Evolutionary conservation across 2,113 vertebrate genomes (phyloP), one percentile per base, ranked within the genome.

Genomic region (Cyanoramphus novaezelandiae): DNA sequence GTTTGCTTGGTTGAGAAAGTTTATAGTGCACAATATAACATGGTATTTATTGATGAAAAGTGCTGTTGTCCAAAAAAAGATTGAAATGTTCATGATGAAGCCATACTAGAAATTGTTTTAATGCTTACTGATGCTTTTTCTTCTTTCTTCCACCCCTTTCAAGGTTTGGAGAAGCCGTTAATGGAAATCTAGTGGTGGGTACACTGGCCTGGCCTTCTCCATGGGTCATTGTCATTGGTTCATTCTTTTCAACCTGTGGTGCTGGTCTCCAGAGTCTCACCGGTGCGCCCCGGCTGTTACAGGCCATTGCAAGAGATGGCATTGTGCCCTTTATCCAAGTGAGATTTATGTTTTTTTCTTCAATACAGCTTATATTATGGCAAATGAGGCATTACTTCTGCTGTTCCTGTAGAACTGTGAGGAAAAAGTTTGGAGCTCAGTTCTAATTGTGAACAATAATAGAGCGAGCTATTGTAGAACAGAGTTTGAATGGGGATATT

Each of bases 181-280:
- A 99, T 94, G 98, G 99, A 68, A 99, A 99, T 80, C 98, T 99
- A 31, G 99, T 99, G 47, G 99, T 99, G 12, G 99, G 99, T 78
- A 99, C 98, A 2, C 93, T 99, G 83, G 99, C 99, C 8, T 99
- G 99, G 99, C 99, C 99, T 4, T 99, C 99, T 7, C 99, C 99
- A 1, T 99, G 99, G 99, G 99, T 99, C 39, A 99, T 99, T 46
- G 99, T 99, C 87, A 99, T 99, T 13, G 99, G 99, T 70, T 99
- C 99, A 0, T 99, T 99, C 97, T 99, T 99, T 96, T 99, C 99
- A 88, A 99, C 99, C 19, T 99, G 99, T 9, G 99, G 99, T 10
- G 99, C 99, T 1, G 99, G 99, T 65, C 98, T 99, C 3, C 99
- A 99, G 97, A 99, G 99, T 84, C 98, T 99, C 77, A 99, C 99